These are phyloP conservation scores for Triplophysa yarkandensis DNA, from an alignment of 2,797 vertebrate genomes.

Conservation along the genomic window DNA sequence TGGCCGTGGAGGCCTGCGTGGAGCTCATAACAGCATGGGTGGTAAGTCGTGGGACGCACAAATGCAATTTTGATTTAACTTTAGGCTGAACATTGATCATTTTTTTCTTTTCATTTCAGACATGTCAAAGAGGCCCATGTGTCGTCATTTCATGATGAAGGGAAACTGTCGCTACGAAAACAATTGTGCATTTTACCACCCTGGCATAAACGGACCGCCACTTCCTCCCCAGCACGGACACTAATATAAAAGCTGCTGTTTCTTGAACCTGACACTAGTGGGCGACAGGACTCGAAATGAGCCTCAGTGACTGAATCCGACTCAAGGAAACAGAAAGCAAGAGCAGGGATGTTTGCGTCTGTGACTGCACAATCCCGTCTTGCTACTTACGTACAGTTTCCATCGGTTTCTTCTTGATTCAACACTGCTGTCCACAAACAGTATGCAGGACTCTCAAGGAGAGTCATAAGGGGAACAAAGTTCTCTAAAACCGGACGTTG, in stretches of 20 bases:
- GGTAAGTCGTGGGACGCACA: conserved; percentile 72
- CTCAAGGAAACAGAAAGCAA: neutral
- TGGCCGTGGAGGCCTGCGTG: conserved; percentile 83
- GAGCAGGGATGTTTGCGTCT: neutral
- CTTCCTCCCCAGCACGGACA: conserved; percentile 77
- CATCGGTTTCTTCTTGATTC: neutral
- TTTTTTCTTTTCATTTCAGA: conserved; percentile 68
- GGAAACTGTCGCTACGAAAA: conserved; percentile 93
- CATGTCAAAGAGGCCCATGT: conserved; percentile 89
- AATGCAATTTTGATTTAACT: neutral
- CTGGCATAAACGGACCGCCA: conserved; percentile 89
- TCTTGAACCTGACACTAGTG: conserved; percentile 36
- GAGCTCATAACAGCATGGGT: conserved; percentile 82
- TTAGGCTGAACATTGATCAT: neutral
- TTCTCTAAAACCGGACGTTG: neutral
- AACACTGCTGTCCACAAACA: conserved; percentile 10
- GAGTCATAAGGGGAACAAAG: neutral
- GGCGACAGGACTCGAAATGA: conserved; percentile 46
- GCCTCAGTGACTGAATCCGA: conserved; percentile 4
- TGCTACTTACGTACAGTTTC: conserved; percentile 35
- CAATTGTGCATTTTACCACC: conserved; percentile 95
- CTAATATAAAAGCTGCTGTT: conserved; percentile 43
- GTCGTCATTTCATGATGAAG: conserved; percentile 95
- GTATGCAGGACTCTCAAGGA: neutral
- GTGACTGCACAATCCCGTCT: conserved; percentile 22